Conservation (phyloP, 2,113 vertebrate species). For the Leptobrachium leishanense region DNA sequence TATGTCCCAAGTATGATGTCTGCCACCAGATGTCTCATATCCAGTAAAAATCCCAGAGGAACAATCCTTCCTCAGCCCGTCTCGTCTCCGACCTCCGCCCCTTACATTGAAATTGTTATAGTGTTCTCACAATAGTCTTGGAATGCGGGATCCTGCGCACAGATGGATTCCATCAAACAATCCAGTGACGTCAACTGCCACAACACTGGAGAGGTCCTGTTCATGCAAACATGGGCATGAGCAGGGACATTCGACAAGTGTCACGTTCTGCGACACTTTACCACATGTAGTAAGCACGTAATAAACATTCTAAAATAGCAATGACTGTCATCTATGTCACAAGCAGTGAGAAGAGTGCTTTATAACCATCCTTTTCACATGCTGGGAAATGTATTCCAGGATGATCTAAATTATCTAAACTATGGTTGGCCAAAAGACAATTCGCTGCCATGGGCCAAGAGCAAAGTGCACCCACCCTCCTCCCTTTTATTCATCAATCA, state of each 20-base stretch:
- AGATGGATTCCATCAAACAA: conserved; percentile 36
- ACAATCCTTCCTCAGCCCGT: conserved; percentile 5
- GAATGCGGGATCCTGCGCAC: conserved; percentile 33
- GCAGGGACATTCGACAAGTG: conserved; percentile 10
- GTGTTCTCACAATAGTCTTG: conserved; percentile 46
- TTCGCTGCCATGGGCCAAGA: too few relatives aligned
- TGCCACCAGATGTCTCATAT: conserved; percentile 37
- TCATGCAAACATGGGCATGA: not conserved
- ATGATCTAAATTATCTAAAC: not conserved
- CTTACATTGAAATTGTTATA: conserved; percentile 39
- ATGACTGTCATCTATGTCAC: not conserved
- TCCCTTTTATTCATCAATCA: too few relatives aligned
- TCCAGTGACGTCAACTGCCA: not conserved
- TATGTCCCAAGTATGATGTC: not conserved
- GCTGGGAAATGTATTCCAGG: not conserved
- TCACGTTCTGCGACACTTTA: conserved; percentile 29
- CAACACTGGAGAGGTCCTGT: not conserved
- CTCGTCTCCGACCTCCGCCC: conserved; percentile 12
- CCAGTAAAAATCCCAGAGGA: conserved; percentile 34
- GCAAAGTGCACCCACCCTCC: too few relatives aligned
- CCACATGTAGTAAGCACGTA: not conserved
- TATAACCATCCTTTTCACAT: too few relatives aligned
- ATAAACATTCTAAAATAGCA: not conserved
- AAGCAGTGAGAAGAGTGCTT: not conserved
- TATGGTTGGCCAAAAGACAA: too few relatives aligned